These are phyloP conservation scores for Microplitis deprimator DNA, from an alignment of 2,888 invertebrate species.

Conservation along the genomic window DNA sequence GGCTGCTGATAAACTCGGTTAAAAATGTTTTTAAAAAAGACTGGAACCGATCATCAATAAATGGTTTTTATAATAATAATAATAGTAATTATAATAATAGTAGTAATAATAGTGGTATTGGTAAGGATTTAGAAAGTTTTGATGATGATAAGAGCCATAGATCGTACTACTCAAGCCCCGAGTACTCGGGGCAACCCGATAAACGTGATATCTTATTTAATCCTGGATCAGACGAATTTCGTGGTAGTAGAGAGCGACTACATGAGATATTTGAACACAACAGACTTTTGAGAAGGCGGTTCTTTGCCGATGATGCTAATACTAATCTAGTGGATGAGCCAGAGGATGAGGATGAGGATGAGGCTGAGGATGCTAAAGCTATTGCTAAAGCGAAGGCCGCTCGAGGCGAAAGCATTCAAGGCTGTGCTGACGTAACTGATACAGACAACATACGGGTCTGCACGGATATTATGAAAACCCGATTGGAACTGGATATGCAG, in stretches of 20 bases:
- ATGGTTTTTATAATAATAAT: no score
- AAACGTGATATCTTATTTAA: slow-evolving; percentile 33
- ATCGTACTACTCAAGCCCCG: neutral
- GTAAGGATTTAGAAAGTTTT: slow-evolving; percentile 18
- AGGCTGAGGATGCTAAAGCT: neutral
- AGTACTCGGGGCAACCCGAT: neutral
- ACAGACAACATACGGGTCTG: neutral
- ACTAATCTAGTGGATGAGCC: slow-evolving; percentile 40
- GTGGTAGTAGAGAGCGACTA: slow-evolving; percentile 63
- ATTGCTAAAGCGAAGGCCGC: neutral
- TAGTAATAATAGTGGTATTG: slow-evolving; percentile 1
- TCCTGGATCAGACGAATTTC: slow-evolving; percentile 46
- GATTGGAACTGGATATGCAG: neutral
- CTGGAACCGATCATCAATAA: no score
- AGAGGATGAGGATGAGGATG: slow-evolving; percentile 57
- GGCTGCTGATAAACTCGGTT: neutral
- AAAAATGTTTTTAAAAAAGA: no score
- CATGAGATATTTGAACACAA: slow-evolving; percentile 69
- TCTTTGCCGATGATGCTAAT: slow-evolving; percentile 55
- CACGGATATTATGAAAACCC: slow-evolving; percentile 16
- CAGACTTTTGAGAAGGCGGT: slow-evolving; percentile 62
- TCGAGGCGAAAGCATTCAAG: neutral
- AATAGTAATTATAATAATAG: no score
- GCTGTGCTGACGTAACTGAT: neutral
- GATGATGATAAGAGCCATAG: neutral